A percentile compares a stretch with the other conserved stretches of the same genome.
Conservation (phyloP, 1,140 invertebrate genomes). For the Microplitis demolitor region DNA sequence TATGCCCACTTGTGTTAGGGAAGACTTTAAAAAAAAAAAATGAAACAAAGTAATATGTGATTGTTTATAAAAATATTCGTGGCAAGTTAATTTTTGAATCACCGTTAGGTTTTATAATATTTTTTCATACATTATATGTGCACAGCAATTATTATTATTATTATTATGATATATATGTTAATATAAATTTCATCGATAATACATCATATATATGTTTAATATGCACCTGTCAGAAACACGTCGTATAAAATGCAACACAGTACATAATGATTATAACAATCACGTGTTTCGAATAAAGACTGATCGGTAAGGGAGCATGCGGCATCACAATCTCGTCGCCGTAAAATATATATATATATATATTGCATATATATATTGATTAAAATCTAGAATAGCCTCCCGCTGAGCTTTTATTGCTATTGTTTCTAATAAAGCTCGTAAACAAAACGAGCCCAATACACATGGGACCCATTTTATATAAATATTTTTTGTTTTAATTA, state of each 20-base stretch:
- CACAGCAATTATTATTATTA: too few species aligned
- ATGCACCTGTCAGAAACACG: conserved; percentile 14
- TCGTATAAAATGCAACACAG: not conserved
- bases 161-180: too few species aligned
- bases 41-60: too few species aligned
- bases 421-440: not conserved
- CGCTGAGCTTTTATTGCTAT: not conserved
- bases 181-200: too few species aligned
- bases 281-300: conserved; percentile 27
- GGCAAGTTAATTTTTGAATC: too few species aligned
- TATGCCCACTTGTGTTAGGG: too few species aligned
- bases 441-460: not conserved
- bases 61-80: too few species aligned
- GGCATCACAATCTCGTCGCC: not conserved
- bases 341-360: too few species aligned
- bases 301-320: conserved; percentile 16
- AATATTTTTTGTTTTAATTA: not conserved
- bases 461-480: conserved; percentile 3
- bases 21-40: too few species aligned
- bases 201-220: not conserved
- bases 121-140: too few species aligned
- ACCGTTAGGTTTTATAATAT: too few species aligned
- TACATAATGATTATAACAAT: conserved; percentile 8
- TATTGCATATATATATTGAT: conserved; percentile 10
- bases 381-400: not conserved